Conservation (phyloP, 2,113 vertebrate species). For the Entomyzon cyanotis region DNA sequence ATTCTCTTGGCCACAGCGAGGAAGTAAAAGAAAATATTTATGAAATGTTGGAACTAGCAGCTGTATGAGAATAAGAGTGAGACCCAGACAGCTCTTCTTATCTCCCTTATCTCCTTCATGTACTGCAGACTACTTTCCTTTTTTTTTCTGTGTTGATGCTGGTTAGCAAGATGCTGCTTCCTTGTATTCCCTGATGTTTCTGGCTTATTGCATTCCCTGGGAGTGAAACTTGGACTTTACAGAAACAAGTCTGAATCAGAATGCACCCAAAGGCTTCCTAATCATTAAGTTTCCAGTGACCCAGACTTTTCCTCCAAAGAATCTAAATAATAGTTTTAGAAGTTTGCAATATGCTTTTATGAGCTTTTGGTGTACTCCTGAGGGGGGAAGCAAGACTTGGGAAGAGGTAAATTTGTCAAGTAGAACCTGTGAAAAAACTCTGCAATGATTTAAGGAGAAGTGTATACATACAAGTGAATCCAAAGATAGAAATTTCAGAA, state of each 20-base stretch:
- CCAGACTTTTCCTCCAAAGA: neutral
- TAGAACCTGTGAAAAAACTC: neutral
- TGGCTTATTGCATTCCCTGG: neutral
- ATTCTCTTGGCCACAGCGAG: neutral
- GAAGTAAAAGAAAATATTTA: neutral
- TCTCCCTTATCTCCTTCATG: neutral
- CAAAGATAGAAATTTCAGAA: neutral
- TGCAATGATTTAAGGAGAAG: neutral
- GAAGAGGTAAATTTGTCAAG: neutral
- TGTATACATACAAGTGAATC: rapidly evolving
- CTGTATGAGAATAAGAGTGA: neutral
- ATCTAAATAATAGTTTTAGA: neutral
- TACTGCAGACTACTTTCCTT: neutral
- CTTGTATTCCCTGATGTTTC: neutral
- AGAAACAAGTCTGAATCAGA: neutral
- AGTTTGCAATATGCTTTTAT: neutral
- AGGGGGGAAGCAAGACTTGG: neutral
- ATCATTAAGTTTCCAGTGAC: neutral
- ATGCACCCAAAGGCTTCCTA: neutral
- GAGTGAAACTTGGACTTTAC: neutral
- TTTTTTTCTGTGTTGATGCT: neutral
- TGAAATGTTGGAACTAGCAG: neutral
- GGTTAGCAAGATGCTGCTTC: neutral
- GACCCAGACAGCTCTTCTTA: neutral
- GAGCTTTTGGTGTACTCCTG: neutral